Base-by-base conservation (phyloP, 2,797 vertebrate species). In the Oophaga sylvatica region DNA sequence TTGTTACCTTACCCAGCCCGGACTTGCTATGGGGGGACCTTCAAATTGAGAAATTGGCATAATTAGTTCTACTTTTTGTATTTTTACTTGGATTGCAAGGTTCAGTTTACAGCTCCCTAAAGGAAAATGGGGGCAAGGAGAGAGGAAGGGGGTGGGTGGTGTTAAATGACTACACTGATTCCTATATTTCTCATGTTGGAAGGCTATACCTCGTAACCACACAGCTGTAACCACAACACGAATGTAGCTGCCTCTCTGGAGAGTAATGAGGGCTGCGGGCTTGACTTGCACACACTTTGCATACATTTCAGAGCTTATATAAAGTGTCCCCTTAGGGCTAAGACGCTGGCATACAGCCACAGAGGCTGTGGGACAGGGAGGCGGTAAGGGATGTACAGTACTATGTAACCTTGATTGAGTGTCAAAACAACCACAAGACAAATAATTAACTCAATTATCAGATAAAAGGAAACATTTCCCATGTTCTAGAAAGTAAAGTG, bases 151-250 rank as follows among this genome's bases (percentile, higher is more conserved):
- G 53, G 60, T 5, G 35, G 22, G 62, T 6, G 65, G 6, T 19
- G 59, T 3, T 12, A 75, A 80, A 59, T 86, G 26, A 70, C 35
- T 75, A 12, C 35, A 76, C 15, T 59, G 13, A 57, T 57, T 88
- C 48, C 48, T 82, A 8, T 57, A 77, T 77, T 35, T 77, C 57
- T 62, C 12, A 29, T 16, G 22, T 88, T 35, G 15, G 19, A 19
- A 73, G 45, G 45, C 80, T 20, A 22, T 22, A 45, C 70, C 57
- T 83, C 31, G 59, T 85, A 84, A 88, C 59, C 60, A 56, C 13
- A 67, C 63, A 63, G 63, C 57, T 88, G 78, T 81, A 77, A 82
- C 87, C 87, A 86, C 79, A 86, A 78, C 83, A 82, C 31, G 48
- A 86, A 26, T 45, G 9, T 15, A 2, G 87, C 79, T 11, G 70